Conservation (phyloP, 2,113 vertebrate species). For the Erpornis zantholeuca region DNA sequence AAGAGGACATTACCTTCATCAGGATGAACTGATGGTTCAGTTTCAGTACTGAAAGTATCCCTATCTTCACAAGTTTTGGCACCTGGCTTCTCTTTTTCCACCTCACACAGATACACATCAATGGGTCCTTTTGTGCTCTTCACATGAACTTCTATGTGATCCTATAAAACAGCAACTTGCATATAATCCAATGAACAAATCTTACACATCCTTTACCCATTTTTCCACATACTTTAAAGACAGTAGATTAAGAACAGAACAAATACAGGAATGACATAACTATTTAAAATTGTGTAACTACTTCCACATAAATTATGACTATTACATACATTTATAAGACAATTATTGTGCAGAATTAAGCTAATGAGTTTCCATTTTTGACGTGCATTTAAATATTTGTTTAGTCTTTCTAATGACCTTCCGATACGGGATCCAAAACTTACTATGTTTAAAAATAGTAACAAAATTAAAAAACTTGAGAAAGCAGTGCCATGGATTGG, state of each 20-base stretch:
- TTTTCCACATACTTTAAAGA: neutral
- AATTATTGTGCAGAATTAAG: neutral
- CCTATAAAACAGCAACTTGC: constrained; percentile 64
- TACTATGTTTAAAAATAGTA: neutral
- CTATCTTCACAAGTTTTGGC: neutral
- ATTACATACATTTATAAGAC: neutral
- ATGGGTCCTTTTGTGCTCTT: constrained; percentile 87
- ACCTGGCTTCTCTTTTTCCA: constrained; percentile 40
- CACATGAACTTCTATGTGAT: constrained; percentile 84
- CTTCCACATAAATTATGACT: neutral
- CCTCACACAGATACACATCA: constrained; percentile 78
- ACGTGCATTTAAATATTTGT: neutral
- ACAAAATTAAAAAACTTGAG: neutral
- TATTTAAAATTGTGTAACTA: neutral
- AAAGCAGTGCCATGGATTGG: neutral
- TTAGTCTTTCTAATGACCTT: neutral
- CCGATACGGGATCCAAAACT: neutral
- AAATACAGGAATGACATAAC: neutral
- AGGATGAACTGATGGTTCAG: neutral
- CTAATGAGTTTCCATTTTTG: neutral
- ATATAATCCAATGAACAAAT: neutral
- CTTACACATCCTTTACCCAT: neutral
- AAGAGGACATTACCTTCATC: constrained; percentile 15
- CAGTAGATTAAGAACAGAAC: neutral
- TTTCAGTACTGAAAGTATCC: neutral